These are phyloP conservation scores for Diceros bicornis DNA, from an alignment of 2,797 vertebrate species.

Conservation along the genomic window DNA sequence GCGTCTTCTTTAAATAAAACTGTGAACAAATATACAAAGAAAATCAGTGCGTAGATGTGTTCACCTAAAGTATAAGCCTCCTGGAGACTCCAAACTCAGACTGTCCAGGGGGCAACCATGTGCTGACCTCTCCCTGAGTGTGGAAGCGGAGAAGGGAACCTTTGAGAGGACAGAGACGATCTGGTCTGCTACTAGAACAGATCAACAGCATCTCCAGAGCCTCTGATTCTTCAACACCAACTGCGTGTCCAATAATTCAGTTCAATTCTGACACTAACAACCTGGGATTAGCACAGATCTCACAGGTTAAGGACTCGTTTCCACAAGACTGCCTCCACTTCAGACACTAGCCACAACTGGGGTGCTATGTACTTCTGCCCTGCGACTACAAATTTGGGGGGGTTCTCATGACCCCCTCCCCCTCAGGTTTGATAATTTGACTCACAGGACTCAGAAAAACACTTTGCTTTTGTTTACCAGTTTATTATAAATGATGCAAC, in stretches of 20 bases:
- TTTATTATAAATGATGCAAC: background rate
- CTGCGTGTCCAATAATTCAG: background rate
- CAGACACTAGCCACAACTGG: background rate
- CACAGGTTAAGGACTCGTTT: background rate
- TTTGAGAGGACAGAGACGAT: background rate
- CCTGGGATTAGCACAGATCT: background rate
- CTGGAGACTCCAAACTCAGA: background rate
- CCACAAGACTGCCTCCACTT: background rate
- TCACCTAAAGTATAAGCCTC: background rate
- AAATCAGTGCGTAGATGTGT: background rate
- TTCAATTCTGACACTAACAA: background rate
- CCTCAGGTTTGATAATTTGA: background rate
- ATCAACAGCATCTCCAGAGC: background rate
- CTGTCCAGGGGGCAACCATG: background rate
- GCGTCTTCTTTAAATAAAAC: slow-evolving; percentile 4
- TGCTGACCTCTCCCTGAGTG: background rate
- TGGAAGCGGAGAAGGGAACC: background rate
- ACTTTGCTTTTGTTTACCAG: background rate
- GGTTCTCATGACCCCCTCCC: background rate
- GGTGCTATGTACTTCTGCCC: background rate
- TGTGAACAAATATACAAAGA: background rate
- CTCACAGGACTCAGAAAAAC: slow-evolving; percentile 6
- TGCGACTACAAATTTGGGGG: background rate
- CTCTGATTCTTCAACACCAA: background rate
- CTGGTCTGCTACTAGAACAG: background rate